Evolutionary conservation across 2,888 invertebrate genomes (phyloP), one percentile per base, ranked within the genome.

Genomic region (Dendrolimus pini): DNA sequence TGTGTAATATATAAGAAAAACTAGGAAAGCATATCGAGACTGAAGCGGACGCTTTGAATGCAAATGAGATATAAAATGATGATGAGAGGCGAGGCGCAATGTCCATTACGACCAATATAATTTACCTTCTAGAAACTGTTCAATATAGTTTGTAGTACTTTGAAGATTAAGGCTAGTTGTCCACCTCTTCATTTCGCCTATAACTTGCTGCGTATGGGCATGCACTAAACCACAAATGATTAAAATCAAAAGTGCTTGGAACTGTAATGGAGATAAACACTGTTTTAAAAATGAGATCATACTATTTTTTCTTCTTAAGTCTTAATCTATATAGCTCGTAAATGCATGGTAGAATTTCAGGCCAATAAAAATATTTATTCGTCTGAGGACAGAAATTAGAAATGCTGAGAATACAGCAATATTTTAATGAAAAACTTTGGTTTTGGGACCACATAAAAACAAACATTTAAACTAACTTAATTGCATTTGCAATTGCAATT

Each of bases 231-330:
- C 74, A 63, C 71, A 72, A 47, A 65, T 55, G 52, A 70, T 65
- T 57, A 89, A 67, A 52, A 75, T 54, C 18, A 74, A 47, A 3
- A 75, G 52, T 7, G 77, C 82, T 76, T 89, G 86, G 58, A 85
- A 66, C 89, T 89, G 62, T 41, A 67, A 69, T 61, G 52, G 55
- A n/a, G 57, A 61, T 30, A 56, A 18, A 9, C 41, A 55, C 58
- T n/a, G 12, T 52, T 41, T 55, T 54, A 52, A n/a, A 55, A 7
- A 47, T 52, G 8, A 47, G 9, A 47, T 47, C 47, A 47, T 2
- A 10, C 47, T 9, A 47, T 9, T 47, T 12, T 9, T 10, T 47
- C 7, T 7, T 47, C 47, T 47, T 2, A 9, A 55, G 9, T 41
- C 13, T 8, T 42, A n/a, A 55, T 14, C 14, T 14, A 55, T 9